phyloP scores from a whole-genome alignment of 2,888 invertebrate species.

The Cheilosia variabilis region DNA sequence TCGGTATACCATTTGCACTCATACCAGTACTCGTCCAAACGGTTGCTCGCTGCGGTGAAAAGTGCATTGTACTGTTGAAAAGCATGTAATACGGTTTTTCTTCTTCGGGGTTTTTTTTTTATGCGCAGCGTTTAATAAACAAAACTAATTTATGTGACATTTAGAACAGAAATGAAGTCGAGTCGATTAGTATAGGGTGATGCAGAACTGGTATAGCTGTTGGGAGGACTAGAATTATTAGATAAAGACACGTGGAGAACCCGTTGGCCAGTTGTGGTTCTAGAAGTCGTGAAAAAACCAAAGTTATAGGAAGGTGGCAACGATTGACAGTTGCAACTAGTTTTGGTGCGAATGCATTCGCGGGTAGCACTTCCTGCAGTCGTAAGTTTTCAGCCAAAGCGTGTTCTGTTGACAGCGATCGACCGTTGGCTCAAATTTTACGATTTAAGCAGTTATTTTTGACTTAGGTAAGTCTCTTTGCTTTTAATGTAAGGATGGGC shows the following conservation, averaged over 20 bases:
- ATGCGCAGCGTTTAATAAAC: slow-evolving; percentile 57
- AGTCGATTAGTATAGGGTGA: slow-evolving; percentile 31
- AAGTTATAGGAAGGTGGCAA: no score
- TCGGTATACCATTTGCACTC: slow-evolving; percentile 12
- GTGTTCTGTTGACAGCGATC: no score
- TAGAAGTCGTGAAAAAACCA: no score
- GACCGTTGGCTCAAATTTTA: no score
- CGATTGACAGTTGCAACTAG: no score
- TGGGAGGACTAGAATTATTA: slow-evolving; percentile 31
- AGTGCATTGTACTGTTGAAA: slow-evolving; percentile 73
- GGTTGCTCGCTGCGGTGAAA: slow-evolving; percentile 25
- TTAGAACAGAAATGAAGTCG: slow-evolving; percentile 56
- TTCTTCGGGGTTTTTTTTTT: neutral
- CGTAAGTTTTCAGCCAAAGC: no score
- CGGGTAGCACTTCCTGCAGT: no score
- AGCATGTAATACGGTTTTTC: slow-evolving; percentile 36
- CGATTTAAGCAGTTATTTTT: no score
- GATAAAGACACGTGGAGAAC: slow-evolving; percentile 12
- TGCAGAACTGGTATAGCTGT: slow-evolving; percentile 24
- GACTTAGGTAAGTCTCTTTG: no score
- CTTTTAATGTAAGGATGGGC: no score
- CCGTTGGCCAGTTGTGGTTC: neutral
- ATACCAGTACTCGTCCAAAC: slow-evolving; percentile 4
- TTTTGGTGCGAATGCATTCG: no score
- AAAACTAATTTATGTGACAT: slow-evolving; percentile 61